Conservation (phyloP, 2,797 vertebrate genomes). For the Muraenolepis orangiensis region DNA sequence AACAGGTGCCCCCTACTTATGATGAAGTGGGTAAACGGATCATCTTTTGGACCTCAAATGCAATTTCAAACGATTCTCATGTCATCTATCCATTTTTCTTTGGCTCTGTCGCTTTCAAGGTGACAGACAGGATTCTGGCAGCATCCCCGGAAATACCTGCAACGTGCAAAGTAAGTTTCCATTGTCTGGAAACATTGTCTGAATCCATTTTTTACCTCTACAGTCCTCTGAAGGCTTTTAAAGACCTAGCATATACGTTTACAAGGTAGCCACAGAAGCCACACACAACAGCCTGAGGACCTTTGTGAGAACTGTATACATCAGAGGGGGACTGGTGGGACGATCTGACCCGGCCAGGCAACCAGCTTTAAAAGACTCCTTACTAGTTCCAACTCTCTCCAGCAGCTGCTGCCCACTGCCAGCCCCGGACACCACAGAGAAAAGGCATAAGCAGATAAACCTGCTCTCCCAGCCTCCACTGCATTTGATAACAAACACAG, state of each 20-base stretch:
- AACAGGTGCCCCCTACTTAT: no score
- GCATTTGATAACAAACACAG: neutral
- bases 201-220: neutral
- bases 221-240: neutral
- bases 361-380: neutral
- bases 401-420: no score
- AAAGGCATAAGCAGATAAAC: no score
- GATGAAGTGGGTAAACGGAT: neutral
- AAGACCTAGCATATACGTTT: neutral
- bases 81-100: no score
- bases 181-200: no score
- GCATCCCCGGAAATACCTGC: no score
- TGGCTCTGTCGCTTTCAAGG: no score
- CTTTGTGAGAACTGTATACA: neutral
- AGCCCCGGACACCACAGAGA: no score
- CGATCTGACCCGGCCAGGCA: slow-evolving; percentile 14
- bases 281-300: neutral
- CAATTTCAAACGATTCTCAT: no score
- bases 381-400: no score
- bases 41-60: neutral
- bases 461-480: neutral
- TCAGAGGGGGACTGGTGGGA: slow-evolving; percentile 26
- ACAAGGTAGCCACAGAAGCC: neutral
- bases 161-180: neutral
- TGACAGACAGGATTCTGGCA: neutral